phyloP scores from a whole-genome alignment of 2,113 vertebrate species.

The Phyllostomus hastatus region DNA sequence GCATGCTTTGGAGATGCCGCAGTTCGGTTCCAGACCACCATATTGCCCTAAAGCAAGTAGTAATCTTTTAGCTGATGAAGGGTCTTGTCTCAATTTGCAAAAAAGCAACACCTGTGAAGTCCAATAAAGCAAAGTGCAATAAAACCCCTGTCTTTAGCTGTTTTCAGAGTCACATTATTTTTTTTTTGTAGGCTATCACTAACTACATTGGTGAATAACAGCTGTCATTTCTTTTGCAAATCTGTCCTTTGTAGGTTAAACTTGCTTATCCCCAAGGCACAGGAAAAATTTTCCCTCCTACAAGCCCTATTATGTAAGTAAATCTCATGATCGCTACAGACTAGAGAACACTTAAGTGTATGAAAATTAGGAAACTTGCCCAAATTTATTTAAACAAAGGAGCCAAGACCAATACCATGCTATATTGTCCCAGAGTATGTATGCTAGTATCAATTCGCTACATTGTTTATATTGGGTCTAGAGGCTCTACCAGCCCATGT shows the following conservation, averaged over 20 bases:
- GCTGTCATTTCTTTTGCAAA: not conserved
- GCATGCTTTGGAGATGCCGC: not conserved
- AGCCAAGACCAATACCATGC: not conserved
- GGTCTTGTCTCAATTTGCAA: not conserved
- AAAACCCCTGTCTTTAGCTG: not conserved
- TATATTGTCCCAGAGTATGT: not conserved
- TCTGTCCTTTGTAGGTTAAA: not conserved
- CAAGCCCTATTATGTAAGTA: not conserved
- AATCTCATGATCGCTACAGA: not conserved
- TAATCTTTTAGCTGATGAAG: not conserved
- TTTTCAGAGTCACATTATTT: not conserved
- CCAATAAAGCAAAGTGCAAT: not conserved
- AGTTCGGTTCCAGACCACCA: not conserved
- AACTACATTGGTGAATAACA: not conserved
- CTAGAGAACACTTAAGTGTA: not conserved
- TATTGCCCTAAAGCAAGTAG: not conserved
- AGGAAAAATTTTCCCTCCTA: not conserved
- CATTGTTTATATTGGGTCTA: not conserved
- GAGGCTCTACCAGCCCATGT: not conserved
- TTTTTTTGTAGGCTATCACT: not conserved
- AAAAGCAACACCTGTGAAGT: not conserved
- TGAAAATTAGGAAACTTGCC: not conserved
- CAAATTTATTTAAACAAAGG: not conserved
- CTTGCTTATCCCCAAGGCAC: not conserved
- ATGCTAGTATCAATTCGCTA: not conserved